A percentile compares a stretch with the other conserved stretches of the same genome.
Evolutionary conservation across 2,888 invertebrate genomes (phyloP).

Genomic region (Sesia bembeciformis): DNA sequence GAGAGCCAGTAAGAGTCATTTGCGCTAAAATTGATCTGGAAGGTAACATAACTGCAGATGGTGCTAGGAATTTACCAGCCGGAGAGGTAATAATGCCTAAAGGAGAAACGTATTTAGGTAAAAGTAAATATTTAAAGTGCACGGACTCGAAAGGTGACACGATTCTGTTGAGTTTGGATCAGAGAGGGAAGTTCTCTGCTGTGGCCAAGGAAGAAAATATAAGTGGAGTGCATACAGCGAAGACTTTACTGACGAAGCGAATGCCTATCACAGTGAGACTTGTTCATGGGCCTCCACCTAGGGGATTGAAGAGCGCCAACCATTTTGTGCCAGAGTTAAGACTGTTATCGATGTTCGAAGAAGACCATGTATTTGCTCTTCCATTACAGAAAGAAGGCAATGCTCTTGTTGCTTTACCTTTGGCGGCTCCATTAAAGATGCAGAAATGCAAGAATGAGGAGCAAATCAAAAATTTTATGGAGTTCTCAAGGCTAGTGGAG

Average conservation of each 20-base stretch:
- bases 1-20: constrained; percentile 84
- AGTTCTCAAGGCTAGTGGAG: constrained; percentile 85
- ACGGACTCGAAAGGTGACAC: constrained; percentile 89
- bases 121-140: constrained; percentile 89
- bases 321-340: constrained; percentile 90
- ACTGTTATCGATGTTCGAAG: constrained; percentile 88
- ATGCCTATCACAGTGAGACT: constrained; percentile 93
- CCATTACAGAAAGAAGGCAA: constrained; percentile 88
- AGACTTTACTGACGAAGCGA: constrained; percentile 89
- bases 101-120: constrained; percentile 80
- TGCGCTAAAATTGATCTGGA: constrained; percentile 76
- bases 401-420: constrained; percentile 85
- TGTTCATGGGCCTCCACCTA: constrained; percentile 91
- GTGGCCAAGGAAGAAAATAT: constrained; percentile 95
- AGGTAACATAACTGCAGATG: constrained; percentile 78
- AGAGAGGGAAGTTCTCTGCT: constrained; percentile 93
- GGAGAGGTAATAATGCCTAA: constrained; percentile 89
- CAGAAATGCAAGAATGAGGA: constrained; percentile 88
- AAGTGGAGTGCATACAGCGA: constrained; percentile 94
- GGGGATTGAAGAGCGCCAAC: constrained; percentile 85
- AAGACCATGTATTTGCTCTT: constrained; percentile 88
- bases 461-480: constrained; percentile 81
- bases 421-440: constrained; percentile 89
- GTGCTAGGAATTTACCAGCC: constrained; percentile 83
- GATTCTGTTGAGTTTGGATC: constrained; percentile 87